Evolutionary conservation across 2,888 invertebrate species (phyloP).

Genomic region (Tridacna gigas): DNA sequence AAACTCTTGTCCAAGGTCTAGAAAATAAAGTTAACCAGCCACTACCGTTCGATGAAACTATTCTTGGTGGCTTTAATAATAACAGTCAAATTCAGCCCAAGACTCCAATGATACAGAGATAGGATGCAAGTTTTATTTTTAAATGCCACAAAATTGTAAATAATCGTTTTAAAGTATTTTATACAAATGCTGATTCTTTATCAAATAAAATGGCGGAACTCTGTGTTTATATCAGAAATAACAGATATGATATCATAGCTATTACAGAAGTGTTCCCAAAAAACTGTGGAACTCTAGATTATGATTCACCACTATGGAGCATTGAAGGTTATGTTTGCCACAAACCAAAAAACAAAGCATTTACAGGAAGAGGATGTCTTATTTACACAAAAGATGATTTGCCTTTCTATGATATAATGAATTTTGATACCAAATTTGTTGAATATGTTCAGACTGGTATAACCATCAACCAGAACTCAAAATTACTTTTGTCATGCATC

Average conservation of each 20-base stretch:
- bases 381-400: slow-evolving; percentile 8
- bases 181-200: slow-evolving; percentile 8
- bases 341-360: slow-evolving; percentile 3
- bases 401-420: slow-evolving; percentile 3
- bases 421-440: background rate
- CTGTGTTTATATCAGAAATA: background rate
- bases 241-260: slow-evolving; percentile 5
- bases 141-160: background rate
- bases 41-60: background rate
- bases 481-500: slow-evolving; percentile 8
- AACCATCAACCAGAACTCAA: background rate
- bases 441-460: slow-evolving; percentile 12
- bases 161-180: background rate
- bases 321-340: slow-evolving; percentile 5
- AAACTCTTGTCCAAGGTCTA: background rate
- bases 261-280: slow-evolving; percentile 9
- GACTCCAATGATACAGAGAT: background rate
- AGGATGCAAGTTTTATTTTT: slow-evolving; percentile 18
- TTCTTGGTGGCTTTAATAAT: background rate
- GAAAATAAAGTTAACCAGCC: background rate
- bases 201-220: slow-evolving; percentile 7
- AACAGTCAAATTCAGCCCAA: background rate
- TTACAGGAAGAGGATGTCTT: slow-evolving; percentile 11
- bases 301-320: slow-evolving; percentile 6
- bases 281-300: slow-evolving; percentile 7